A percentile compares a stretch with the other conserved stretches of the same genome.
Conservation (phyloP, 1,140 invertebrate genomes). For the Calliphora vicina region DNA sequence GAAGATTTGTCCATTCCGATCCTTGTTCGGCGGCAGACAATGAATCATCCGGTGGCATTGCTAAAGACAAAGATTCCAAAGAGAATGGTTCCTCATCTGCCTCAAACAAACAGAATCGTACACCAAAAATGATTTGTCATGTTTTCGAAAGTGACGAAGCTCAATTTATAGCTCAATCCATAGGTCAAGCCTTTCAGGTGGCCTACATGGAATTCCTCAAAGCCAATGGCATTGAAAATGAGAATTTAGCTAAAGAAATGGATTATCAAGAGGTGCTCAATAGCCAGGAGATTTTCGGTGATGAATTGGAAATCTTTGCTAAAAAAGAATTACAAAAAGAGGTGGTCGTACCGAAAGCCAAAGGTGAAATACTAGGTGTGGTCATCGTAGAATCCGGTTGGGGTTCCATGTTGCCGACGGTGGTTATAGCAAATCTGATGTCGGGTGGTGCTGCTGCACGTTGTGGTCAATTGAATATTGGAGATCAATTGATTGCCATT, state of each 20-base stretch:
- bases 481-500: slow-evolving; percentile 99
- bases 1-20: slow-evolving; percentile 80
- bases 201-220: slow-evolving; percentile 99
- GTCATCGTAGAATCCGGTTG: slow-evolving; percentile 99
- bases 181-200: slow-evolving; percentile 99
- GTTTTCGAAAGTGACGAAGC: slow-evolving; percentile 99
- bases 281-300: slow-evolving; percentile 98
- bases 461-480: slow-evolving; percentile 98
- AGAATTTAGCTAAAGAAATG: slow-evolving; percentile 98
- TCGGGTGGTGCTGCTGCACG: slow-evolving; percentile 94
- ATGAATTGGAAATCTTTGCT: slow-evolving; percentile 98
- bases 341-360: slow-evolving; percentile 97
- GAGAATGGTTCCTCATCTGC: background rate
- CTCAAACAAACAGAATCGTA: slow-evolving; percentile 70
- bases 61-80: slow-evolving; percentile 28
- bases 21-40: slow-evolving; percentile 27
- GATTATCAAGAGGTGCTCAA: slow-evolving; percentile 99
- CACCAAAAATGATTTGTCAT: slow-evolving; percentile 99
- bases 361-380: slow-evolving; percentile 95
- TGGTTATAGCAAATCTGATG: slow-evolving; percentile 97
- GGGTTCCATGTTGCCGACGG: slow-evolving; percentile 99
- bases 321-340: slow-evolving; percentile 99
- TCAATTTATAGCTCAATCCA: slow-evolving; percentile 98
- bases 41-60: background rate
- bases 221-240: slow-evolving; percentile 98